Conservation (phyloP, 2,797 vertebrate genomes). For the Anabas testudineus region DNA sequence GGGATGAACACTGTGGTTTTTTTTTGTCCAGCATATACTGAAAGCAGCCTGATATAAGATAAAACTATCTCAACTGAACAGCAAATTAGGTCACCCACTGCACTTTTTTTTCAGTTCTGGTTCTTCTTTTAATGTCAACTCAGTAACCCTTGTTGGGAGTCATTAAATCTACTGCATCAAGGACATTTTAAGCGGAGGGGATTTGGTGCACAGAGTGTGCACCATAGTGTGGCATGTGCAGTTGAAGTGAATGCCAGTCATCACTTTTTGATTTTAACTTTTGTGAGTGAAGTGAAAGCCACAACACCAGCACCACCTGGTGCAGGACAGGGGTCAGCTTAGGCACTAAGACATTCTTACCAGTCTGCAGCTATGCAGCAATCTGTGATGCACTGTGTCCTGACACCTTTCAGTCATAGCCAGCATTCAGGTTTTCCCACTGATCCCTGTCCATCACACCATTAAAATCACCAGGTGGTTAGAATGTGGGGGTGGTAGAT, state of each 20-base stretch:
- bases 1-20: constrained; percentile 14
- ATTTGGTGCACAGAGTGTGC: background rate
- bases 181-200: background rate
- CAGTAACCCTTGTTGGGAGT: background rate
- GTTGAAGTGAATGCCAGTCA: background rate
- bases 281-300: too few relatives aligned
- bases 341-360: too few relatives aligned
- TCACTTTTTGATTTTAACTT: background rate
- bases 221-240: background rate
- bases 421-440: constrained; percentile 8
- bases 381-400: too few relatives aligned
- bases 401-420: too few relatives aligned
- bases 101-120: constrained; percentile 42
- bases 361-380: too few relatives aligned
- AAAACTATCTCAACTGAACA: constrained; percentile 16
- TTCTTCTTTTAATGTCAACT: constrained; percentile 36
- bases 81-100: constrained; percentile 13
- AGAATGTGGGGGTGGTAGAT: too few relatives aligned
- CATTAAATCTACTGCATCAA: background rate
- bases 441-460: too few relatives aligned
- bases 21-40: constrained; percentile 1
- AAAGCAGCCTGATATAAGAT: constrained; percentile 41
- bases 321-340: too few relatives aligned
- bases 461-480: background rate
- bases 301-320: too few relatives aligned